A percentile compares a stretch with the other conserved stretches of the same genome.
These are phyloP conservation scores for Lordiphosa fenestrarum DNA, from an alignment of 2,888 invertebrate species.

Conservation along the genomic window DNA sequence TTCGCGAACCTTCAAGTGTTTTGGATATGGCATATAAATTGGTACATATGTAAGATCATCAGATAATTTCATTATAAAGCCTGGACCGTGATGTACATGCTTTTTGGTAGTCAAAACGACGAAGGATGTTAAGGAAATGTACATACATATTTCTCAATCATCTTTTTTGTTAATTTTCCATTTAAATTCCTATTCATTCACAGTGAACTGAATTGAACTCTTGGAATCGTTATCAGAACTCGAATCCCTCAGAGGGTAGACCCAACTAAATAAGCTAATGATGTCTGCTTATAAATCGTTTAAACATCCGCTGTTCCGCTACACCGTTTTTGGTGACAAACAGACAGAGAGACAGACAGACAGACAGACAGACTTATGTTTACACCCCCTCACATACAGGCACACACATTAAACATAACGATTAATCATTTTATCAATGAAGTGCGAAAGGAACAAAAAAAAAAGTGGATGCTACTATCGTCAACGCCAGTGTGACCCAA, in stretches of 20 bases:
- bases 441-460: conserved; percentile 48
- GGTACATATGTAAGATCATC: no score
- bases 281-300: conserved; percentile 51
- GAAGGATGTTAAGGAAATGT: no score
- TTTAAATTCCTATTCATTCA: no score
- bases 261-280: conserved; percentile 13
- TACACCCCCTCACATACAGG: conserved; percentile 1
- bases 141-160: no score
- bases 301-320: conserved; percentile 65
- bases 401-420: conserved; percentile 51
- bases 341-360: conserved; percentile 24
- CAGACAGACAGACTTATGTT: conserved; percentile 24
- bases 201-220: conserved; percentile 4
- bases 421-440: conserved; percentile 76
- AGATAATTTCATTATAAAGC: no score
- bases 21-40: no score
- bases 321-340: conserved; percentile 50
- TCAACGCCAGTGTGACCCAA: conserved; percentile 61
- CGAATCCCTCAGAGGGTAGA: conserved; percentile 1
- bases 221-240: conserved; percentile 3
- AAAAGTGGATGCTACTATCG: conserved; percentile 11
- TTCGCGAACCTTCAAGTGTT: no score
- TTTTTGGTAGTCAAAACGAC: no score
- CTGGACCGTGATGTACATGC: no score
- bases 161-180: no score